Conservation (phyloP, 2,797 vertebrate species). For the Microctenopoma steveboyesi region DNA sequence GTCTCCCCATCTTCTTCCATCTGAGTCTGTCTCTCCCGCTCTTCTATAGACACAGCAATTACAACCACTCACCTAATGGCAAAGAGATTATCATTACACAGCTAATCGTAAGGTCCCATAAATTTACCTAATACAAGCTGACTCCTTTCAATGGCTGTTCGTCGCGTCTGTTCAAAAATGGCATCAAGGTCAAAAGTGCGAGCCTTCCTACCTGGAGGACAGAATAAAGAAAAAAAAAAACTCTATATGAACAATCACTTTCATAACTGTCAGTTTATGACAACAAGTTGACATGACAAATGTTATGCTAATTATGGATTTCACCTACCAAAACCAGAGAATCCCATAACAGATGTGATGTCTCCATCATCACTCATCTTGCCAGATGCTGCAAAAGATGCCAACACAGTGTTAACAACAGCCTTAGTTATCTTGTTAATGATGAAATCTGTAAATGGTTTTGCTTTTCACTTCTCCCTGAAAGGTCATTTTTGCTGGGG, state of each 20-base stretch:
- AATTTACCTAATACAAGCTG: conserved; percentile 87
- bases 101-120: background rate
- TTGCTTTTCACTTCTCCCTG: too few relatives aligned
- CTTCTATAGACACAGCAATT: conserved; percentile 62
- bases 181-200: conserved; percentile 96
- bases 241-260: background rate
- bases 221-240: background rate
- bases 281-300: background rate
- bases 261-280: background rate
- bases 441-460: background rate
- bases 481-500: too few relatives aligned
- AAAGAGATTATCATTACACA: background rate
- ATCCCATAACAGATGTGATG: conserved; percentile 84
- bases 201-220: conserved; percentile 90
- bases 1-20: conserved; percentile 77
- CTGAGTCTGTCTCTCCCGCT: conserved; percentile 71
- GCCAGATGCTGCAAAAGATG: conserved; percentile 39
- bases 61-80: conserved; percentile 6
- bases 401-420: background rate
- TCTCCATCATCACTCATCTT: conserved; percentile 68
- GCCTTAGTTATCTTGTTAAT: background rate
- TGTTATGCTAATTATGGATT: background rate
- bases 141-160: conserved; percentile 96
- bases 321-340: conserved; percentile 85
- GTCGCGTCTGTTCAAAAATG: conserved; percentile 96